Base-by-base conservation (phyloP, 2,797 vertebrate species). In the Crypturellus tataupa region DNA sequence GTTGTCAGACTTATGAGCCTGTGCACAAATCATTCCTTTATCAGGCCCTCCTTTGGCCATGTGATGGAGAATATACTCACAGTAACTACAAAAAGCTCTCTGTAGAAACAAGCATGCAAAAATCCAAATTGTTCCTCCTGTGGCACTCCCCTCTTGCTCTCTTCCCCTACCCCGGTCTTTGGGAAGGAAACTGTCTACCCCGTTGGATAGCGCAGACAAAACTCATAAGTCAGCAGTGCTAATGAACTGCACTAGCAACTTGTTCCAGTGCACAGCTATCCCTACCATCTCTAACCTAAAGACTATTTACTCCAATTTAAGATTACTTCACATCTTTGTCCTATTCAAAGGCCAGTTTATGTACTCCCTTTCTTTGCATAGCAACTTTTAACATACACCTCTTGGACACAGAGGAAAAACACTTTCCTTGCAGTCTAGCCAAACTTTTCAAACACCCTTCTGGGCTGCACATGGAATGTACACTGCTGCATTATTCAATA, bases 1-100 rank as follows among this genome's bases (percentile, higher is more conserved):
- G 6, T 2, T 11, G 12, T 63, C 67, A 60, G n/a, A 42, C 12
- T 42, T 40, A 25, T 3, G 46, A 6, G 9, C 6, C n/a, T 56
- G 35, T 10, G 70, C 11, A 9, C 42, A 60, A 55, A 16, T 1
- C n/a, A 55, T 11, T 6, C 1, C 0, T 16, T 11, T 37, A 11
- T 31, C 12, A 68, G 44, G 12, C 7, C 8, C 23, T 89, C 23
- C 56, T 46, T 80, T 15, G 49, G 35, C 23, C 37, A 60, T 7
- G 11, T 31, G 27, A 25, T 24, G 6, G 5, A 5, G 10, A 6
- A 51, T 10, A n/a, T 18, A 8, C 5, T 68, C 25, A 39, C 7
- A 78, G 16, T 27, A 64, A 47, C 19, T 10, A 56, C 10, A 19
- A n/a, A n/a, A 58, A 6, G 25, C 3, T 69, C 8, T 65, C 23